A percentile compares a stretch with the other conserved stretches of the same genome.
Evolutionary conservation across 2,797 vertebrate genomes (phyloP).

Genomic region (Centroberyx gerrardi): DNA sequence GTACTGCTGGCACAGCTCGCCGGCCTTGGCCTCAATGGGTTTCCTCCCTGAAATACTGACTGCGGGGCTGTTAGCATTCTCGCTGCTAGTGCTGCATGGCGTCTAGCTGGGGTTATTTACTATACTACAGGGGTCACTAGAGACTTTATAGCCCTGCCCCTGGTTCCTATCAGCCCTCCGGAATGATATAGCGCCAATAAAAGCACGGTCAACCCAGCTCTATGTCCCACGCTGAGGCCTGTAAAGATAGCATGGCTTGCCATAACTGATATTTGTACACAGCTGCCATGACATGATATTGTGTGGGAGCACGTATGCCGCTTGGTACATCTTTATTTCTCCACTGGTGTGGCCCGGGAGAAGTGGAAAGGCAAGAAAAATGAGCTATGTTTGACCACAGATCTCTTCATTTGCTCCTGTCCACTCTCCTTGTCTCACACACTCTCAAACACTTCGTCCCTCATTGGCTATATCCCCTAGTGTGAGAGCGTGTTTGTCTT

Average conservation of each 20-base stretch:
- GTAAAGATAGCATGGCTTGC: constrained; percentile 45
- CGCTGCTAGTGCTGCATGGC: constrained; percentile 11
- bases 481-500: constrained; percentile 32
- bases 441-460: constrained; percentile 4
- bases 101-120: constrained; percentile 69
- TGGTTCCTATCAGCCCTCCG: constrained; percentile 55
- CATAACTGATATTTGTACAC: constrained; percentile 64
- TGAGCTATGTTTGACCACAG: constrained; percentile 40
- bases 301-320: constrained; percentile 24
- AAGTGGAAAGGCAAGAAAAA: constrained; percentile 45
- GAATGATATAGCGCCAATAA: constrained; percentile 71
- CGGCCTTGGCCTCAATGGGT: constrained; percentile 8
- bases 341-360: constrained; percentile 30
- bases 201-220: constrained; percentile 46
- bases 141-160: constrained; percentile 61
- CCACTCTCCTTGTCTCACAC: constrained; percentile 16
- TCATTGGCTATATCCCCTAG: constrained; percentile 15
- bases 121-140: constrained; percentile 55
- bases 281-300: constrained; percentile 52
- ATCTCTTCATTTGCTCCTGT: constrained; percentile 43
- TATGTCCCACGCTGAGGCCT: constrained; percentile 30
- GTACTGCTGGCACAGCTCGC: constrained; percentile 1
- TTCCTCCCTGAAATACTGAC: constrained; percentile 40
- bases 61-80: constrained; percentile 44
- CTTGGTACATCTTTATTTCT: constrained; percentile 55